phyloP scores from a whole-genome alignment of 2,888 invertebrate species.

The Pollenia amentaria region DNA sequence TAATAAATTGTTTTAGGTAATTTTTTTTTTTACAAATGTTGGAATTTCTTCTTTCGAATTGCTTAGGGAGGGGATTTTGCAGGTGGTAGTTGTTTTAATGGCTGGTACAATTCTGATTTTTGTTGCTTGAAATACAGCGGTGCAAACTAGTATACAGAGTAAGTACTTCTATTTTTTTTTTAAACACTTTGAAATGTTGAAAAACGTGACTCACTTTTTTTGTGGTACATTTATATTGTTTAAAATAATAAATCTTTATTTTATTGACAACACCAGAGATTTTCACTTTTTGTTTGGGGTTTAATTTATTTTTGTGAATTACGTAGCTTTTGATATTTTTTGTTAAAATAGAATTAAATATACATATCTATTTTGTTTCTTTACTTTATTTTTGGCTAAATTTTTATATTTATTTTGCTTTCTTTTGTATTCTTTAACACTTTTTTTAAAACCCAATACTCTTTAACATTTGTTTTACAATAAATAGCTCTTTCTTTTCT shows the following conservation, averaged over 20 bases:
- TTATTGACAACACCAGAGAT: background rate
- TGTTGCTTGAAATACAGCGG: slow-evolving; percentile 44
- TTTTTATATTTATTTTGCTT: slow-evolving; percentile 50
- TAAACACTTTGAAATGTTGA: slow-evolving; percentile 4
- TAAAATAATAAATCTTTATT: slow-evolving; percentile 2
- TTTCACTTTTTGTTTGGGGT: background rate
- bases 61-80: slow-evolving; percentile 41
- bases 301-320: slow-evolving; percentile 43
- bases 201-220: slow-evolving; percentile 71
- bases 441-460: slow-evolving; percentile 17
- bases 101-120: slow-evolving; percentile 21
- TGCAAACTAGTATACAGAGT: slow-evolving; percentile 63
- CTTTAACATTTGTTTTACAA: background rate
- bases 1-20: no score
- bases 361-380: slow-evolving; percentile 11
- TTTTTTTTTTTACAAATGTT: background rate
- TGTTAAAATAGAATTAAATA: slow-evolving; percentile 51
- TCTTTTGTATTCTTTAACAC: slow-evolving; percentile 42
- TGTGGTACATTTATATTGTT: slow-evolving; percentile 8
- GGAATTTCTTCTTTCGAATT: slow-evolving; percentile 15
- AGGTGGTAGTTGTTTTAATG: slow-evolving; percentile 44
- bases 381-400: slow-evolving; percentile 41
- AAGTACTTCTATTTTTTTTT: slow-evolving; percentile 12
- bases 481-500: background rate
- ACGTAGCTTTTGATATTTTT: slow-evolving; percentile 33